Evolutionary conservation across 2,797 vertebrate species (phyloP), one percentile per base, ranked within the genome.

Genomic region (Aviceda cuculoides): DNA sequence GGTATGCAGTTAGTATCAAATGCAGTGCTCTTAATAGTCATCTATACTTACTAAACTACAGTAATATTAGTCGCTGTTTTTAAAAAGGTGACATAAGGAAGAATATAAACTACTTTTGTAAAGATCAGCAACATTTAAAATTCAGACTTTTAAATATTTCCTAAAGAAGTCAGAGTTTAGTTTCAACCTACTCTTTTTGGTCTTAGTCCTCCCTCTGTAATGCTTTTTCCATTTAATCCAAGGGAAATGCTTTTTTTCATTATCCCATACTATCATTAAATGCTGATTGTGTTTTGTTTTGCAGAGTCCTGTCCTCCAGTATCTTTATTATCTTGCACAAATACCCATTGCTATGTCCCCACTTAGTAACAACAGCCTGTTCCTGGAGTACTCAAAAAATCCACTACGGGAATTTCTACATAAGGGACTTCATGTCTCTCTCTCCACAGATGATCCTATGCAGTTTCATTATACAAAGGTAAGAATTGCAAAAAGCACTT

Each of bases 391-490:
- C 97, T 99, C 99, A 66, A 99, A 99, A 97, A 99, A 99, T 94
- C 99, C 99, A 0, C 98, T 99, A 15, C 96, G 98, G 81, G 99
- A 99, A 95, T 99, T 99, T 96, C 98, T 99, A 29, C 99, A 99
- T 62, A 99, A 99, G 93, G 99, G 99, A 40, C 98, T 99, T 68
- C 98, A 98, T 5, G 98, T 99, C 63, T 99, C 99, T 8, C 98
- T 99, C 88, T 99, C 99, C 93, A 99, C 99, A 0, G 99, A 99
- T 9, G 99, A 99, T 87, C 99, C 99, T 50, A 98, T 99, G 99
- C 99, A 99, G 98, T 99, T 99, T 95, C 99, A 99, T 96, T 99
- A 99, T 94, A 99, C 99, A 47, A 99, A 99, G 99, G 99, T 99
- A 95, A 95, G 98, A 81, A 31, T 0, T 46, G 37, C 39, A 47